phyloP scores from a whole-genome alignment of 2,888 invertebrate genomes.

The Volucella zonaria region DNA sequence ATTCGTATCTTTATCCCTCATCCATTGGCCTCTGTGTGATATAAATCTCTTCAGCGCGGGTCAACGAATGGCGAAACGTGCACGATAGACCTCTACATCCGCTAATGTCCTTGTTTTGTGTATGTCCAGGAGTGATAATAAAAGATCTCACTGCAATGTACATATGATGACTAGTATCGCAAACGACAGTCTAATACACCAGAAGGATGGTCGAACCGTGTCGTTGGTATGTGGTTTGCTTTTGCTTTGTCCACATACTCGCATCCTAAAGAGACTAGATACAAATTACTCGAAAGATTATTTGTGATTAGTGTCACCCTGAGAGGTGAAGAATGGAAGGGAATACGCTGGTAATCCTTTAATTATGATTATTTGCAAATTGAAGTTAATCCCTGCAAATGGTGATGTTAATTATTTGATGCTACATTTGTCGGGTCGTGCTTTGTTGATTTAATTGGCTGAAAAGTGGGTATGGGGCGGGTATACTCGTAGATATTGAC shows the following conservation, averaged over 20 bases:
- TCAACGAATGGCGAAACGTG: conserved; percentile 44
- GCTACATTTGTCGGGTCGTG: neutral
- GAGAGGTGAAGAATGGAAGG: conserved; percentile 1
- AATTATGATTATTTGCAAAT: conserved; percentile 66
- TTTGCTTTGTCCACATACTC: conserved; percentile 1
- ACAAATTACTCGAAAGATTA: conserved; percentile 48
- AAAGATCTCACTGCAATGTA: neutral
- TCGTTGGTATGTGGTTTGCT: neutral
- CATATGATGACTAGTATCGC: conserved; percentile 38
- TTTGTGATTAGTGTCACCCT: conserved; percentile 58
- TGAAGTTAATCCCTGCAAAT: conserved; percentile 59
- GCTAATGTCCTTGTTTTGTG: conserved; percentile 45
- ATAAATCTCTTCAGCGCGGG: conserved; percentile 5
- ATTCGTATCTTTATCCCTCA: neutral
- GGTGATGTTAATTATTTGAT: conserved; percentile 16
- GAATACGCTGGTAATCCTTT: conserved; percentile 59
- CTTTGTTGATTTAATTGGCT: conserved; percentile 18
- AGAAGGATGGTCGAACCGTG: neutral
- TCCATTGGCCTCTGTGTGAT: neutral
- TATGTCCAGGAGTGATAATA: neutral
- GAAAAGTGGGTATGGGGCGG: neutral
- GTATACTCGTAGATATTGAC: neutral
- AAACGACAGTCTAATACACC: neutral
- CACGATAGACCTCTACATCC: conserved; percentile 25
- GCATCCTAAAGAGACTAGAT: neutral